phyloP scores from a whole-genome alignment of 2,888 invertebrate genomes.

The Pinctada fucata region DNA sequence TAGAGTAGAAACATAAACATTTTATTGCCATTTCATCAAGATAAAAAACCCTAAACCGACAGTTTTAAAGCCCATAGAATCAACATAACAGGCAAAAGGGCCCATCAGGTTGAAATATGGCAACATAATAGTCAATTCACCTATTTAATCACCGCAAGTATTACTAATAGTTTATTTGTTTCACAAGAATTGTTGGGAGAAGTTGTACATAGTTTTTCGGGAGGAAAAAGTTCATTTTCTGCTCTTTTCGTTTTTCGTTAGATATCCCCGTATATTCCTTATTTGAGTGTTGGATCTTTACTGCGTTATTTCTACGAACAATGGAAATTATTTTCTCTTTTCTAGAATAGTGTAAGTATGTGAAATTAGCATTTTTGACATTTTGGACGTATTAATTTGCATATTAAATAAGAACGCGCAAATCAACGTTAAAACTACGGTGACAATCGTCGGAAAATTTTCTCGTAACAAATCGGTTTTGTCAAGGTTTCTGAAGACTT shows the following conservation, averaged over 20 bases:
- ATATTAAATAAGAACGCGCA: background rate
- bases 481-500: background rate
- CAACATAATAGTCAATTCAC: background rate
- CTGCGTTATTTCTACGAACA: too few relatives aligned
- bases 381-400: background rate
- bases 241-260: too few relatives aligned
- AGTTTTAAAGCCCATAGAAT: conserved; percentile 26
- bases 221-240: too few relatives aligned
- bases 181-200: background rate
- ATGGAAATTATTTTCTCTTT: too few relatives aligned
- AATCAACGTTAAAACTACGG: background rate
- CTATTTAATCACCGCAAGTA: background rate
- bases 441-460: background rate
- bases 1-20: conserved; percentile 13
- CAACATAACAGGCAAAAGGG: conserved; percentile 15
- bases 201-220: too few relatives aligned
- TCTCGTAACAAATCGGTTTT: background rate
- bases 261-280: too few relatives aligned
- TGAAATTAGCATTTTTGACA: background rate
- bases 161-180: background rate
- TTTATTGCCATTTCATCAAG: conserved; percentile 29
- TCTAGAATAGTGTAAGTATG: too few relatives aligned
- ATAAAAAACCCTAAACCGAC: conserved; percentile 28
- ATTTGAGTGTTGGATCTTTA: too few relatives aligned
- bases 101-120: conserved; percentile 25